Base-by-base conservation (phyloP, 1,140 invertebrate genomes). In the Pseudomyrmex dendroicus region DNA sequence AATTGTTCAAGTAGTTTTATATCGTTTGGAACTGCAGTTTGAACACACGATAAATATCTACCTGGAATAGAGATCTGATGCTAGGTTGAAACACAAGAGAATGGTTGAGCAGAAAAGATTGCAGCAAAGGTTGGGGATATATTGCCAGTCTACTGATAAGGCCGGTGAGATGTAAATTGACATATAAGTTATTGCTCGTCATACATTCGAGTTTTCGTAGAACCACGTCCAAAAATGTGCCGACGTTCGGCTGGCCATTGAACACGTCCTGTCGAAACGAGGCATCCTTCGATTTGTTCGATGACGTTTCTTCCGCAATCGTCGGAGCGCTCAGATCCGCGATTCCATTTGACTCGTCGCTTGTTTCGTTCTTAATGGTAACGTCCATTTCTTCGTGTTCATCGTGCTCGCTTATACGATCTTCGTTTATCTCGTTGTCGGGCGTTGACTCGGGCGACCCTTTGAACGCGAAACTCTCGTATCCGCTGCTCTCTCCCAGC, bases 51-150 rank as follows among this genome's bases (percentile, higher is more conserved):
- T n/a, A 70, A 85, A 67, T 87, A 92, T 89, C 92, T 89, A 98
- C 98, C 95, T 98, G 98, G 94, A 97, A 97, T 68, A 99, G 95
- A 17, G 98, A 98, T 91, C 97, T 97, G 85, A 99, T 97, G 90
- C 97, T 97, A 2, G 98, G 98, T 91, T 98, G 98, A 89, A 98
- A 96, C 70, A 98, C 96, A 70, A 98, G 96, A 76, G 96, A 97
- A 83, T 98, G 96, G 91, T 98, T 98, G 12, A 99, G 95, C 46
- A 99, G 94, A 92, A 99, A 97, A 0, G 98, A 97, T 66, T 97
- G 96, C 9, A 99, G 94, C 17, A 99, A 93, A 2, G 98, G 97
- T 84, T 99, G 97, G 0, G 98, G 97, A 93, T 98, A 98, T 59
- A 97, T 96, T 3, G 98, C 97, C 54, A 99, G 94, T 76, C 97